Base-by-base conservation (phyloP, 1,140 invertebrate genomes). In the Megalopta genalis region DNA sequence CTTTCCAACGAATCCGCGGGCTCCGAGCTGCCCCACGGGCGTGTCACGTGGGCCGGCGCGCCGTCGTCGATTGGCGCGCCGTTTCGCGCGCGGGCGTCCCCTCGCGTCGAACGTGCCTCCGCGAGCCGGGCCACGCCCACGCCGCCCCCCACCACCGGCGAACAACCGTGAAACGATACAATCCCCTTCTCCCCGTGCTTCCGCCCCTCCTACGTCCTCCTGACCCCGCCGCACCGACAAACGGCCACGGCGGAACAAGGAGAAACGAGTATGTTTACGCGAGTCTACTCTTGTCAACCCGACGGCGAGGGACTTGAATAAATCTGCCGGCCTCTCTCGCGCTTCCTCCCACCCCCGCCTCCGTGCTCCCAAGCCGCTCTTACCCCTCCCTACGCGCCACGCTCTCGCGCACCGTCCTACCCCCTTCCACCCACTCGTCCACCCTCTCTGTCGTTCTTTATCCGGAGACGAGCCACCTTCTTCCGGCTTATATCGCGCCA, bases 221-320 rank as follows among this genome's bases (percentile, higher is more conserved):
- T 10, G 27, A 27, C 23, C 23, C 7, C 60, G 27, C 6, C 62
- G 62, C 62, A 57, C 64, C 83, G 79, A 74, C 75, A 63, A 82
- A 84, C 87, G 80, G 76, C 65, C 75, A 70, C 87, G 67, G 65
- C 70, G 78, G 80, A 85, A 87, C 82, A 85, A 87, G 83, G 89
- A 91, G 89, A 88, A 91, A 92, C 90, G 91, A 93, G 88, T 91
- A 88, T 92, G 92, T 93, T 92, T 93, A 93, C 92, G 91, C 90
- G 91, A 90, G 84, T 92, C 88, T 89, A 92, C 91, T 92, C 91
- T 93, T 93, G 91, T 92, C 91, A 91, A 92, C 88, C 89, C 84
- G 89, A 89, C 87, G 88, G 88, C 88, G 82, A 86, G 88, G 82
- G 88, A 92, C 91, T 92, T 90, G 87, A 92, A 92, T 92, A 93